Base-by-base conservation (phyloP, 2,113 vertebrate species). In the Conger conger region DNA sequence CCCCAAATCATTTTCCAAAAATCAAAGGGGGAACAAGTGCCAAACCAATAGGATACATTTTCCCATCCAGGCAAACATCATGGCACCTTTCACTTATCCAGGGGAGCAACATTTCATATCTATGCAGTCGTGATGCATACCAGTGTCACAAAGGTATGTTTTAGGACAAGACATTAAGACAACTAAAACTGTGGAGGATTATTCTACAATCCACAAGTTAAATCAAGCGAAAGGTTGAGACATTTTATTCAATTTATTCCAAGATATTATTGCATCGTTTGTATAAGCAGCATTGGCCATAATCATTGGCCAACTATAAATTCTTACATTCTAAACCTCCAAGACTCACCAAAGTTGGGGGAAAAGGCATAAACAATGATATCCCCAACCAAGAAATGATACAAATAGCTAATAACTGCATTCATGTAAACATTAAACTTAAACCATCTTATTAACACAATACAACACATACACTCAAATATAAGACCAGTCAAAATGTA, bases 201-300 rank as follows among this genome's bases (percentile, higher is more conserved):
- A 50, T 63, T 63, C 57, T 27, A 4, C 57, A 63, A 27, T 27
- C 57, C 23, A 27, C 27, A 27, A 63, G 4, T 27, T 20, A 23
- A 63, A 63, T 63, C 5, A 33, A 73, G n/a, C 27, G 33, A 73
- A 6, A 27, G n/a, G 57, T 73, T 73, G 35, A 79, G 20, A 79
- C 27, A 37, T 30, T 82, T 82, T 82, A 85, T 85, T 81, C 37
- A 27, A 37, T 50, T 81, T 53, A 76, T 40, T 84, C 37, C 13
- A 85, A 80, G 38, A 80, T 57, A 38, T 73, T 80, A 85, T 85
- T 85, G 84, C 84, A 85, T 85, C 9, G 79, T 76, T 36, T 85
- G 54, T 63, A 76, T 73, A 40, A 85, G 84, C 84, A 81, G 79
- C 63, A 85, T 85, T 8, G n/a, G n/a, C n/a, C n/a, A n/a, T n/a